Evolutionary conservation across 2,113 vertebrate species (phyloP).

Genomic region (Fulica atra): DNA sequence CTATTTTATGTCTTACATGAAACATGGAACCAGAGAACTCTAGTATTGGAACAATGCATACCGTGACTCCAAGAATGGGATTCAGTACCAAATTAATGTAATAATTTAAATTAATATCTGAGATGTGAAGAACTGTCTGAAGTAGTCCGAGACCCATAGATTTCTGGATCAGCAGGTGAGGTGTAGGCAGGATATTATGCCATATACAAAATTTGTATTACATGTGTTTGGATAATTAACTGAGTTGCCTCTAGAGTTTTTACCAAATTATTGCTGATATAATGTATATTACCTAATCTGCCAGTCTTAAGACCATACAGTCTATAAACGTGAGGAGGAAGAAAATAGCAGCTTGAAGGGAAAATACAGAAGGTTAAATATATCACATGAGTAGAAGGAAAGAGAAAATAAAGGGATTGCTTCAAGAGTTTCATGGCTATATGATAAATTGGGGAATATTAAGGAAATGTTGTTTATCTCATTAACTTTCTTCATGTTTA

Average conservation of each 20-base stretch:
- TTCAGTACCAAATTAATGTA: background rate
- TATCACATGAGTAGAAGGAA: background rate
- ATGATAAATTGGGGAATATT: background rate
- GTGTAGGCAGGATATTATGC: rapidly evolving
- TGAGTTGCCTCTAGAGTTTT: background rate
- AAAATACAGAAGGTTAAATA: background rate
- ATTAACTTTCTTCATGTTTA: background rate
- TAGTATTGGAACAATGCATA: background rate
- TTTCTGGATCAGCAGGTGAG: background rate
- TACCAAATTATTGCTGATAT: background rate
- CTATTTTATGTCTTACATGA: background rate
- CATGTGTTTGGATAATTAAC: background rate
- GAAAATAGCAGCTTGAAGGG: background rate
- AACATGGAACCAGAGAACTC: background rate
- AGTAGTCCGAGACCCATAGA: background rate
- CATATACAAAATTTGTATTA: background rate
- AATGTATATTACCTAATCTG: background rate
- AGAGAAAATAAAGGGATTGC: background rate
- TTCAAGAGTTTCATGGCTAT: background rate
- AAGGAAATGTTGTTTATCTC: background rate
- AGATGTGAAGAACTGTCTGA: background rate
- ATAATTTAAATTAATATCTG: background rate
- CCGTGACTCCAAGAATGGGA: background rate
- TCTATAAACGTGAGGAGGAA: background rate
- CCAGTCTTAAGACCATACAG: background rate